These are phyloP conservation scores for Osmerus mordax DNA, from an alignment of 2,113 vertebrate genomes.

Conservation along the genomic window DNA sequence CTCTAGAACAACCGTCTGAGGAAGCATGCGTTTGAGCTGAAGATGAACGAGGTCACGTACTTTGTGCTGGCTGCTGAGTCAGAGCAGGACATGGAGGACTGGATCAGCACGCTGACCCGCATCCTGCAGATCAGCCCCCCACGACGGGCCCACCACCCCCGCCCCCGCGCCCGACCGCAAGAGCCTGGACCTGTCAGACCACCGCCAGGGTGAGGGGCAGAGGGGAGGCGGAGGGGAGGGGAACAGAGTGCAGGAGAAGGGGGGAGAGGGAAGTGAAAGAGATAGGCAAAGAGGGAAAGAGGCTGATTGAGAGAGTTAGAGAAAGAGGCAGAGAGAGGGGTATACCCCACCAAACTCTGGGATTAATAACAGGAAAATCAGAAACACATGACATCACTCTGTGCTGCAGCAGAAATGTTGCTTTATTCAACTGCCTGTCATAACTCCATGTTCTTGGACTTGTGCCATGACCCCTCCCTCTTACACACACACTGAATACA, in stretches of 20 bases:
- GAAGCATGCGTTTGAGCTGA: slow-evolving; percentile 95
- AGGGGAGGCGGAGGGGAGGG: not conserved
- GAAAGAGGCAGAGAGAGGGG: not conserved
- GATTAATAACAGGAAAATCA: slow-evolving; percentile 30
- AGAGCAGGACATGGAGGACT: slow-evolving; percentile 97
- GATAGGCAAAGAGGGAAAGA: not conserved
- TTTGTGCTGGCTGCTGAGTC: slow-evolving; percentile 97
- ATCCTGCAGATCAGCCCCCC: slow-evolving; percentile 95
- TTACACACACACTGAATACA: too few species aligned
- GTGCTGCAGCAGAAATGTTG: slow-evolving; percentile 25
- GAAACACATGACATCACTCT: slow-evolving; percentile 17
- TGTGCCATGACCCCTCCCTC: slow-evolving; percentile 10
- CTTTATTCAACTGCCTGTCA: slow-evolving; percentile 15
- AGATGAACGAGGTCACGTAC: slow-evolving; percentile 98
- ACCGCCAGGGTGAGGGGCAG: slow-evolving; percentile 82
- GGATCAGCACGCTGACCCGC: slow-evolving; percentile 91
- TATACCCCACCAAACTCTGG: slow-evolving; percentile 10
- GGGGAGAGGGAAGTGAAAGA: not conserved
- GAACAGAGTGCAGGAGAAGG: not conserved
- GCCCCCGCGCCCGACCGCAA: slow-evolving; percentile 77
- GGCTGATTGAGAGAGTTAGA: not conserved
- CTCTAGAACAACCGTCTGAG: slow-evolving; percentile 85
- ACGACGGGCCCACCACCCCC: slow-evolving; percentile 69
- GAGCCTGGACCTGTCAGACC: slow-evolving; percentile 86
- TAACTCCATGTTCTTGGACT: slow-evolving; percentile 9